Percentiles rank a stretch among this genome's conserved stretches.
Evolutionary conservation across 2,113 vertebrate genomes (phyloP).

Genomic region (Larimichthys crocea): DNA sequence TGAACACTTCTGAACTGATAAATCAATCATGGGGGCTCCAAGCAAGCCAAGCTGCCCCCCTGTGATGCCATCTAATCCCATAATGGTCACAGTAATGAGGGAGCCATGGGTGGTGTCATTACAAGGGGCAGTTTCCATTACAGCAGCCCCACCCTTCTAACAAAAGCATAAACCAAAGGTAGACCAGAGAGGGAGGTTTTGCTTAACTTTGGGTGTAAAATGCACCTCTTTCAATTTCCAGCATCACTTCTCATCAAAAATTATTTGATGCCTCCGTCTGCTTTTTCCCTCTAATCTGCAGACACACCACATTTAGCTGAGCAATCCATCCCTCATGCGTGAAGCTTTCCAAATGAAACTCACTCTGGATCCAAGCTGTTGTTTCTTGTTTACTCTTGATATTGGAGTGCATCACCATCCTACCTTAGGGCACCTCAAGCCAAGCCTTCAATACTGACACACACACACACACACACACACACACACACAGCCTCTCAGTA

Average conservation of each 20-base stretch:
- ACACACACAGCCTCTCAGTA: not conserved
- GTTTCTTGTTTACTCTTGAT: conserved; percentile 7
- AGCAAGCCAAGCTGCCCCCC: conserved; percentile 47
- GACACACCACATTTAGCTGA: conserved; percentile 41
- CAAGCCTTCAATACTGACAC: not conserved
- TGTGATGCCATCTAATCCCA: conserved; percentile 64
- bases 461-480: not conserved
- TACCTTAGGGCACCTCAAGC: conserved; percentile 3
- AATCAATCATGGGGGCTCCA: conserved; percentile 55
- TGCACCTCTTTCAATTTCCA: conserved; percentile 27
- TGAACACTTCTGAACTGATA: conserved; percentile 52
- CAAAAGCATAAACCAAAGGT: conserved; percentile 24
- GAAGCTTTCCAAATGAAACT: conserved; percentile 56
- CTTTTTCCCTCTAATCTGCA: conserved; percentile 48
- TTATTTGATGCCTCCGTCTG: conserved; percentile 30
- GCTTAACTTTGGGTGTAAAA: conserved; percentile 26
- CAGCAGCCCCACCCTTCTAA: conserved; percentile 38
- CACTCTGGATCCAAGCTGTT: not conserved
- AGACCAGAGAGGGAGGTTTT: conserved; percentile 3
- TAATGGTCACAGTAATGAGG: conserved; percentile 70
- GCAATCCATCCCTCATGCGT: conserved; percentile 29
- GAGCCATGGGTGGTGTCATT: conserved; percentile 69
- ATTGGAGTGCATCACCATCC: not conserved
- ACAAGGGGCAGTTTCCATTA: conserved; percentile 67
- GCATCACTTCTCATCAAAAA: conserved; percentile 23